A percentile compares a stretch with the other conserved stretches of the same genome.
phyloP scores from a whole-genome alignment of 2,797 vertebrate genomes.

The Potorous gilbertii region DNA sequence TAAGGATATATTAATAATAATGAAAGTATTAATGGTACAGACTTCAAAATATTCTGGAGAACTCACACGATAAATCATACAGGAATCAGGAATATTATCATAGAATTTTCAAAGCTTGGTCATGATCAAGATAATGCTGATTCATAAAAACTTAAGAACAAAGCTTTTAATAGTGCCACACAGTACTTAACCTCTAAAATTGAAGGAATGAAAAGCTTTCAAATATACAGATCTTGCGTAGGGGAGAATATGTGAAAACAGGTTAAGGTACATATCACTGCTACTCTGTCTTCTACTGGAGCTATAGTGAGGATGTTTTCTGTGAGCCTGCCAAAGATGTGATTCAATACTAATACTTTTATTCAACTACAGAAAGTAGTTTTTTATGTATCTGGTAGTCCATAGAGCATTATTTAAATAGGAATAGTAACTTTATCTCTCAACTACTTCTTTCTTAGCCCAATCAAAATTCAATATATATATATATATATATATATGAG shows the following conservation, averaged over 20 bases:
- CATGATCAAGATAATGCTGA: not conserved
- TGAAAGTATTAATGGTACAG: not conserved
- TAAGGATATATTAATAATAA: not conserved
- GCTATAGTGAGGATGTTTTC: not conserved
- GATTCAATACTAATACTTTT: not conserved
- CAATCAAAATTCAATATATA: not conserved
- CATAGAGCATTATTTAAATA: not conserved
- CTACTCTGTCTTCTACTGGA: not conserved
- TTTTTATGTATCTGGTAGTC: not conserved
- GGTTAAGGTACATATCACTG: not conserved
- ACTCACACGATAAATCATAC: not conserved
- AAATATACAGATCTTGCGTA: not conserved
- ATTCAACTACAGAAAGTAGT: not conserved
- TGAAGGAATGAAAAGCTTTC: not conserved
- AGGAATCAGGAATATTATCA: not conserved
- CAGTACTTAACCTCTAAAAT: not conserved
- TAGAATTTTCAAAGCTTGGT: not conserved
- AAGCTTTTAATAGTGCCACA: not conserved
- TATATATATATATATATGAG: too few relatives aligned
- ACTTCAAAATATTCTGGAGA: not conserved
- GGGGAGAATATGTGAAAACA: not conserved
- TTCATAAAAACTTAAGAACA: not conserved
- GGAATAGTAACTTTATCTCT: not conserved
- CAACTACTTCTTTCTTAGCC: not conserved
- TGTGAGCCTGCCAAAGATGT: not conserved